A percentile compares a stretch with the other conserved stretches of the same genome.
Evolutionary conservation across 2,888 invertebrate genomes (phyloP).

Genomic region (Sycophila texana): DNA sequence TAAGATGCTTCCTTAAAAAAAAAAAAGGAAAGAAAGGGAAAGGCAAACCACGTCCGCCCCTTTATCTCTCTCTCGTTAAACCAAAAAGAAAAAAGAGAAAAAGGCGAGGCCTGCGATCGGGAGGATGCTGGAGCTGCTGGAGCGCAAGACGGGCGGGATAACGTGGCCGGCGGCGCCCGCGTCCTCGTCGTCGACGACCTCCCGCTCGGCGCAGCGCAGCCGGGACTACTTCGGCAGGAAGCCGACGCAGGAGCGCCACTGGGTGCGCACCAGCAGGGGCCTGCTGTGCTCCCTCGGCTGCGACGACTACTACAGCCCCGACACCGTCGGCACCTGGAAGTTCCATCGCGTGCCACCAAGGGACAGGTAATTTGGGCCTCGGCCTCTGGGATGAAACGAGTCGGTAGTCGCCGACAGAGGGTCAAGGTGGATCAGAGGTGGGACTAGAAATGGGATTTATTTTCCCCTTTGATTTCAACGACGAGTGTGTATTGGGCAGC

Average conservation of each 20-base stretch:
- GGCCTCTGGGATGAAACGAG: neutral
- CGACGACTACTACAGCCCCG: slow-evolving; percentile 68
- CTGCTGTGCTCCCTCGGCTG: slow-evolving; percentile 70
- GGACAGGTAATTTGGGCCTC: slow-evolving; percentile 64
- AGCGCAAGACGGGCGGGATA: slow-evolving; percentile 67
- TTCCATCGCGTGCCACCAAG: slow-evolving; percentile 67
- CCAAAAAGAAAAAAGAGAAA: neutral
- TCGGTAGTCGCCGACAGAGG: too few relatives aligned
- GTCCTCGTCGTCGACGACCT: slow-evolving; percentile 39
- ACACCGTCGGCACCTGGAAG: slow-evolving; percentile 72
- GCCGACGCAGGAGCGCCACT: slow-evolving; percentile 61
- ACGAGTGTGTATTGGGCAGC: neutral
- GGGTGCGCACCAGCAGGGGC: slow-evolving; percentile 67
- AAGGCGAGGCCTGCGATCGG: neutral
- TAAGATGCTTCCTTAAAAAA: neutral
- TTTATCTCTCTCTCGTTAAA: neutral
- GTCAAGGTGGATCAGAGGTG: too few relatives aligned
- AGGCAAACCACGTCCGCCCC: neutral
- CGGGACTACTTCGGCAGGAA: slow-evolving; percentile 21
- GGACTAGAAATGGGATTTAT: too few relatives aligned
- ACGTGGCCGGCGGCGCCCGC: slow-evolving; percentile 64
- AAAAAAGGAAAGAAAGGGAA: neutral
- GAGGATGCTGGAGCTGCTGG: slow-evolving; percentile 66
- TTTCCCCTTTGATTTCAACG: neutral
- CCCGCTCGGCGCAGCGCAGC: neutral